Conservation (phyloP, 2,888 invertebrate species). For the Cremastinae sp. region DNA sequence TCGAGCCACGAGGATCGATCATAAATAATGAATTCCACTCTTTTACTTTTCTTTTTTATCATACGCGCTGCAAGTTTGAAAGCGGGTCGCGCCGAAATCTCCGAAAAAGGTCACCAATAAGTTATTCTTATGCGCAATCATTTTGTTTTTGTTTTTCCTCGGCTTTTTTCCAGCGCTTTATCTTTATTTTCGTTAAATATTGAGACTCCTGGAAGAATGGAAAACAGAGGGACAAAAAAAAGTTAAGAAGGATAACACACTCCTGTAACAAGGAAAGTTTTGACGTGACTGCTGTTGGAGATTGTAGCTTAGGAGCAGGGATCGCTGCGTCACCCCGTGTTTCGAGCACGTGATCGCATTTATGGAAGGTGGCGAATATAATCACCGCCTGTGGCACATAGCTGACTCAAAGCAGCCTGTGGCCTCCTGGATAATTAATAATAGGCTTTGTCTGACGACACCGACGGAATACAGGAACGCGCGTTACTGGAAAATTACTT, state of each 20-base stretch:
- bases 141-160: slow-evolving; percentile 47
- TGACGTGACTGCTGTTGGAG: slow-evolving; percentile 71
- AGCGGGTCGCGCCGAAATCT: too few species aligned
- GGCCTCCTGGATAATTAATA: slow-evolving; percentile 69
- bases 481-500: slow-evolving; percentile 55
- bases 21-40: neutral
- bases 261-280: slow-evolving; percentile 68
- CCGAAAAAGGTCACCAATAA: too few species aligned
- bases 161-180: too few species aligned
- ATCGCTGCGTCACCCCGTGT: slow-evolving; percentile 55
- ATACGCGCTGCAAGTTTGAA: too few species aligned
- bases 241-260: slow-evolving; percentile 71
- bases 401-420: slow-evolving; percentile 7
- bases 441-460: slow-evolving; percentile 63
- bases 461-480: slow-evolving; percentile 34
- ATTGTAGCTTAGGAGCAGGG: slow-evolving; percentile 64
- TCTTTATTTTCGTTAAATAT: too few species aligned
- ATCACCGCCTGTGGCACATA: slow-evolving; percentile 49
- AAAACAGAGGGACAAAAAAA: slow-evolving; percentile 69
- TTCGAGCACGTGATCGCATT: slow-evolving; percentile 36
- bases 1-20: slow-evolving; percentile 8
- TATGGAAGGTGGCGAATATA: slow-evolving; percentile 33
- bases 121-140: neutral
- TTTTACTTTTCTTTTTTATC: too few species aligned
- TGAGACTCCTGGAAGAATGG: slow-evolving; percentile 62